A percentile compares a stretch with the other conserved stretches of the same genome.
phyloP scores from a whole-genome alignment of 2,888 invertebrate genomes.

The Oscheius sp. region DNA sequence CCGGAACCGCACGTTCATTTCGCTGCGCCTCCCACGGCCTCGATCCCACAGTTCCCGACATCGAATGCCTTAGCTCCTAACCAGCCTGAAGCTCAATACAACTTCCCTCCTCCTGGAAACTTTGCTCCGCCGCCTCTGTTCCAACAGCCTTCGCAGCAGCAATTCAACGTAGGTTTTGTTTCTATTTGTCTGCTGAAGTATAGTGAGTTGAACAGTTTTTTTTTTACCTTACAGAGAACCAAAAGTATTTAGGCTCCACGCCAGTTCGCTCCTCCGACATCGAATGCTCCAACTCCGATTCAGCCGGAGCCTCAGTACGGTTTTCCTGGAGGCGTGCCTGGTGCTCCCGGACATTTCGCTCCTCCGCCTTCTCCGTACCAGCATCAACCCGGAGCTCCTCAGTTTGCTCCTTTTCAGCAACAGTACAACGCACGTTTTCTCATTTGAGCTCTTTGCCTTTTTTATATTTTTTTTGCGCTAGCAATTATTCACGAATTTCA shows the following conservation, averaged over 20 bases:
- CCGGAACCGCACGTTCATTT: constrained; percentile 31
- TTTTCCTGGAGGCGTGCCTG: constrained; percentile 17
- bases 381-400: constrained; percentile 24
- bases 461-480: too few relatives aligned
- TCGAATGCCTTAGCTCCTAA: constrained; percentile 42
- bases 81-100: constrained; percentile 27
- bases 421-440: constrained; percentile 1
- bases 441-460: too few relatives aligned
- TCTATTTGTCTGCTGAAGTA: too few relatives aligned
- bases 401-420: constrained; percentile 1
- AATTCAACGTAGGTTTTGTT: constrained; percentile 33
- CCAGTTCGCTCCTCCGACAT: constrained; percentile 1
- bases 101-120: neutral
- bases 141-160: constrained; percentile 26
- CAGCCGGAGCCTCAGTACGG: constrained; percentile 25
- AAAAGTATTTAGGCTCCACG: neutral
- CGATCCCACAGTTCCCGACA: constrained; percentile 58
- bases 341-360: constrained; percentile 37
- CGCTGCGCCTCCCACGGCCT: constrained; percentile 39
- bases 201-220: too few relatives aligned
- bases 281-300: neutral
- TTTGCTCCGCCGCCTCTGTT: neutral
- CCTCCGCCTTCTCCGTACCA: constrained; percentile 41
- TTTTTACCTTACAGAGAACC: too few relatives aligned
- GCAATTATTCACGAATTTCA: neutral